Evolutionary conservation across 1,140 invertebrate species (phyloP).

Genomic region (Reticulitermes speratus): DNA sequence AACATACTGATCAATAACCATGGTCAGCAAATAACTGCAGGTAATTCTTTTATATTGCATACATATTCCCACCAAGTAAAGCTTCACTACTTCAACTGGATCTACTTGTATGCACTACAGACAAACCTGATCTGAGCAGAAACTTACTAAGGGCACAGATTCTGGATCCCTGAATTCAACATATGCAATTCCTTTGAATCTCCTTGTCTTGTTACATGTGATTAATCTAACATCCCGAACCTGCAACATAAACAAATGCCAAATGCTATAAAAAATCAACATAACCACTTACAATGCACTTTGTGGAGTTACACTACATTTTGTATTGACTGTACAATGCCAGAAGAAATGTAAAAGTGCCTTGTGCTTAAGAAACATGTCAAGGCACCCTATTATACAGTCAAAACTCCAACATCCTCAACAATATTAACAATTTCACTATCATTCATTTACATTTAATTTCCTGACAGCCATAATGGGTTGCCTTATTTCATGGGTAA

Average conservation of each 20-base stretch:
- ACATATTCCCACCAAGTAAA: not conserved
- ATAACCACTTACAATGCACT: not conserved
- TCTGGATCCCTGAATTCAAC: conserved; percentile 99
- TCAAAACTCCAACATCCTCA: too few relatives aligned
- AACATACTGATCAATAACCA: not conserved
- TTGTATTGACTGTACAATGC: not conserved
- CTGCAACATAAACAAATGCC: conserved; percentile 40
- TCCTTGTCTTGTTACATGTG: conserved; percentile 97
- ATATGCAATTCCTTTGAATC: conserved; percentile 99
- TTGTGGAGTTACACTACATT: too few relatives aligned
- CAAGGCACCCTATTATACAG: too few relatives aligned
- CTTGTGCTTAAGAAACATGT: too few relatives aligned
- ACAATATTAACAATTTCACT: too few relatives aligned
- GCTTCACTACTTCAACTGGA: not conserved
- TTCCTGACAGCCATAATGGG: too few relatives aligned
- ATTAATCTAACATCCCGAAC: conserved; percentile 95
- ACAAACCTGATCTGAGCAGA: not conserved
- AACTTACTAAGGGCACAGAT: conserved; percentile 87
- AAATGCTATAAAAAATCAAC: not conserved
- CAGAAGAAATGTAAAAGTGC: not conserved
- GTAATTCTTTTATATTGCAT: not conserved
- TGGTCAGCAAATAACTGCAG: not conserved
- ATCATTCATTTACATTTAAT: too few relatives aligned
- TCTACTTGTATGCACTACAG: not conserved
- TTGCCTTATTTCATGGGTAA: too few relatives aligned